Conservation (phyloP, 1,140 invertebrate species). For the Samia ricini region DNA sequence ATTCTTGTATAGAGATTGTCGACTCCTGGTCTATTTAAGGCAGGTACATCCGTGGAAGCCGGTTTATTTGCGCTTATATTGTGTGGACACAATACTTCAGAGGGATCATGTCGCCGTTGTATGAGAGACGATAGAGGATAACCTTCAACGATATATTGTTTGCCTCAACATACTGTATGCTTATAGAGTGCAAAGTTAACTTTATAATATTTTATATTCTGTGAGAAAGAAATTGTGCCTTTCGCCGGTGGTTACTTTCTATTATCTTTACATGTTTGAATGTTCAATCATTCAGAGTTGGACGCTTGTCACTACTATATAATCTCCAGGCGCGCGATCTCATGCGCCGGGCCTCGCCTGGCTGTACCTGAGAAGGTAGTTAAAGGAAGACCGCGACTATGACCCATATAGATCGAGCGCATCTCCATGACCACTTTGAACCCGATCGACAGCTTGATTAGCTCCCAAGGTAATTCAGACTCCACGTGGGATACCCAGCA, state of each 20-base stretch:
- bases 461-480: no score
- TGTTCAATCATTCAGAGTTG: no score
- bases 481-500: no score
- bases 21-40: slow-evolving; percentile 2
- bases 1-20: background rate
- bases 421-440: no score
- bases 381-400: no score
- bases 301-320: no score
- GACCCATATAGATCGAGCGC: no score
- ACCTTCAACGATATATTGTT: slow-evolving; percentile 14
- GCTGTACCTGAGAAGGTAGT: no score
- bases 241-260: background rate
- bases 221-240: background rate
- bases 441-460: no score
- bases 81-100: slow-evolving; percentile 71
- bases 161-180: slow-evolving; percentile 1
- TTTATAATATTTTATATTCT: background rate
- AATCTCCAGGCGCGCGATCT: no score
- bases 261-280: no score
- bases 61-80: slow-evolving; percentile 73
- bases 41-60: slow-evolving; percentile 23
- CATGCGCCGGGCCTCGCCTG: no score
- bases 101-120: slow-evolving; percentile 46
- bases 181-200: background rate
- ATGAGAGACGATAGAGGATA: slow-evolving; percentile 1